A percentile compares a stretch with the other conserved stretches of the same genome.
Conservation (phyloP, 2,113 vertebrate species). For the Mystacornis crossleyi region DNA sequence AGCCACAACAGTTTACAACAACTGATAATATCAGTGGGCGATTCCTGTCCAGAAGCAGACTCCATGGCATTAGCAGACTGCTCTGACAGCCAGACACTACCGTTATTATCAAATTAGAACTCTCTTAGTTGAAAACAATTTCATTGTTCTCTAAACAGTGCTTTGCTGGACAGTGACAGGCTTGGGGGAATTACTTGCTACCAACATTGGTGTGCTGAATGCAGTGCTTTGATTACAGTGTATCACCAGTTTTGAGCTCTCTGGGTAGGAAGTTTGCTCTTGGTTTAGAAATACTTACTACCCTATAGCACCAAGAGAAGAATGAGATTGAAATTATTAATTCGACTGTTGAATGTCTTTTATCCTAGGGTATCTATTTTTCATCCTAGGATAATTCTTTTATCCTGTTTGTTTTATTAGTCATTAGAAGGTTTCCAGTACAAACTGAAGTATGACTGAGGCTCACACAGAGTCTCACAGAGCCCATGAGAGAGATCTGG, state of each 20-base stretch:
- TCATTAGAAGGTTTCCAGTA: not conserved
- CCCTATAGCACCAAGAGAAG: not conserved
- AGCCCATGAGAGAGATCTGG: not conserved
- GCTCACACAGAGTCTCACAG: not conserved
- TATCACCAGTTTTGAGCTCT: not conserved
- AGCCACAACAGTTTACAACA: constrained; percentile 52
- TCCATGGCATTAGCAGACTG: not conserved
- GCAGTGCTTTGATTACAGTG: not conserved
- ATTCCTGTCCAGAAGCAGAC: constrained; percentile 1
- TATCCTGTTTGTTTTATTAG: not conserved
- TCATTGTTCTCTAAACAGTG: not conserved
- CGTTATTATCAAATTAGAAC: not conserved
- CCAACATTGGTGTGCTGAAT: not conserved
- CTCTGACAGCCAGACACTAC: not conserved
- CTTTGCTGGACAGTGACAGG: not conserved
- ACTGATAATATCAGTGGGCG: constrained; percentile 25
- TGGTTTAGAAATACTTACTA: not conserved
- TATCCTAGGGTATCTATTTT: not conserved
- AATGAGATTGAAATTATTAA: not conserved
- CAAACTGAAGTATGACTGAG: not conserved
- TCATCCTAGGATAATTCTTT: not conserved
- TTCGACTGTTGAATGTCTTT: not conserved
- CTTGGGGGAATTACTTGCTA: not conserved
- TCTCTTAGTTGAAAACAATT: not conserved
- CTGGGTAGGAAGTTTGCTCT: not conserved